Base-by-base conservation (phyloP, 2,797 vertebrate species). In the Trichosurus vulpecula region DNA sequence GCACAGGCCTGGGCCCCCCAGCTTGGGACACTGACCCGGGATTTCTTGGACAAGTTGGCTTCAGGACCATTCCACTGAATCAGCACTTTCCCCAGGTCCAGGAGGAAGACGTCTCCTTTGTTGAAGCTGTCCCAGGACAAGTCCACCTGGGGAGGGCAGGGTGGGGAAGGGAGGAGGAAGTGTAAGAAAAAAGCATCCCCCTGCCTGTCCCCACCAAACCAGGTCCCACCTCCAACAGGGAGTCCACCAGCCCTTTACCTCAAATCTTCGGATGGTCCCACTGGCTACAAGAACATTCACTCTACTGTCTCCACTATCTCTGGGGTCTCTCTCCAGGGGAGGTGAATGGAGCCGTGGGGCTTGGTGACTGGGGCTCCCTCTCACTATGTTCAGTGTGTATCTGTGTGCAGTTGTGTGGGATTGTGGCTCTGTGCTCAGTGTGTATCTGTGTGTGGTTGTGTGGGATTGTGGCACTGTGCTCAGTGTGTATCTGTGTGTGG, bases 11-110 rank as follows among this genome's bases (percentile, higher is more conserved):
- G 52, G 52, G 16, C 1, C 52, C 47, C 47, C 52, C 47, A 10
- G 10, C 31, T 27, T 6, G 30, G 90, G 94, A 92, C 54, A 95
- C 97, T 97, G 90, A 98, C 97, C 99, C 99, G 99, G 0, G 99
- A 98, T 47, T 98, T 99, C 97, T 99, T 99, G 58, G 99, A 98
- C 92, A 56, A 98, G 98, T 99, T 99, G 97, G 99, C 98, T 56
- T 99, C 96, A 0, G 99, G 99, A 22, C 99, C 99, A 0, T 99
- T 99, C 99, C 99, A 99, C 98, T 99, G 99, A 92, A 99, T 91
- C 31, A 99, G 99, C 96, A 98, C 98, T 95, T 99, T 99, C 47
- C 99, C 99, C 0, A 98, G 97, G 97, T 99, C 99, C 98, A 99
- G 96, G 97, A 99, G 97, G 98, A 99, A 99, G 90, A 99, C 98